Percentiles rank a stretch among this genome's conserved stretches.
These are phyloP conservation scores for Rhynchonema sp. DNA, from an alignment of 2,888 invertebrate genomes.

Conservation along the genomic window DNA sequence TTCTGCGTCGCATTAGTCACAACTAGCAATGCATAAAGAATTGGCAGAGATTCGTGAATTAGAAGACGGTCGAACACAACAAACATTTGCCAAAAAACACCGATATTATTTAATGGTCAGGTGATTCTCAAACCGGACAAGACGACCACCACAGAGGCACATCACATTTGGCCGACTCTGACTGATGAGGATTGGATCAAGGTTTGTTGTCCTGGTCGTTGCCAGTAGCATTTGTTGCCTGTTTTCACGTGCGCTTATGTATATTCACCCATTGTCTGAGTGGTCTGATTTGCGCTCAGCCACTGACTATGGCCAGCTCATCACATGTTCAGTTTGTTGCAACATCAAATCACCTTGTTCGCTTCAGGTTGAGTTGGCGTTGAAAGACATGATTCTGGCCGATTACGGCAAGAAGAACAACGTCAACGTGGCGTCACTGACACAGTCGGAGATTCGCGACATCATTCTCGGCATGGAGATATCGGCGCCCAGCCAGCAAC, in stretches of 20 bases:
- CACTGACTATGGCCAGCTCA: too few species aligned
- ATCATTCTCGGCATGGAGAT: slow-evolving; percentile 99
- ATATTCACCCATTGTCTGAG: too few species aligned
- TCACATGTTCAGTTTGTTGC: neutral
- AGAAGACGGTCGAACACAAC: too few species aligned
- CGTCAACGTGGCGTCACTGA: slow-evolving; percentile 93
- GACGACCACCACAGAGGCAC: slow-evolving; percentile 92
- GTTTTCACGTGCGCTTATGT: too few species aligned
- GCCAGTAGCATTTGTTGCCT: neutral
- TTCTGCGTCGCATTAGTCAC: too few species aligned
- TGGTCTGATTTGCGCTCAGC: too few species aligned
- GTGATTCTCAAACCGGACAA: slow-evolving; percentile 96
- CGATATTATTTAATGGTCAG: neutral
- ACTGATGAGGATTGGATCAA: slow-evolving; percentile 99
- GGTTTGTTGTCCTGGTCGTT: too few species aligned
- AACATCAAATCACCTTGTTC: neutral
- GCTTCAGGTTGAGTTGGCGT: slow-evolving; percentile 57
- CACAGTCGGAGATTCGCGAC: slow-evolving; percentile 96
- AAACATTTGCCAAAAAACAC: too few species aligned
- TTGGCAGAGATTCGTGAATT: too few species aligned
- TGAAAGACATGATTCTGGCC: slow-evolving; percentile 91
- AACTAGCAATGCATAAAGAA: too few species aligned
- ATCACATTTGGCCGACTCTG: slow-evolving; percentile 97
- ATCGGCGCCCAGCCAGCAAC: slow-evolving; percentile 90
- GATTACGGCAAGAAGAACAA: slow-evolving; percentile 99